Conservation (phyloP, 2,113 vertebrate species). For the Triplophysa siluroides region DNA sequence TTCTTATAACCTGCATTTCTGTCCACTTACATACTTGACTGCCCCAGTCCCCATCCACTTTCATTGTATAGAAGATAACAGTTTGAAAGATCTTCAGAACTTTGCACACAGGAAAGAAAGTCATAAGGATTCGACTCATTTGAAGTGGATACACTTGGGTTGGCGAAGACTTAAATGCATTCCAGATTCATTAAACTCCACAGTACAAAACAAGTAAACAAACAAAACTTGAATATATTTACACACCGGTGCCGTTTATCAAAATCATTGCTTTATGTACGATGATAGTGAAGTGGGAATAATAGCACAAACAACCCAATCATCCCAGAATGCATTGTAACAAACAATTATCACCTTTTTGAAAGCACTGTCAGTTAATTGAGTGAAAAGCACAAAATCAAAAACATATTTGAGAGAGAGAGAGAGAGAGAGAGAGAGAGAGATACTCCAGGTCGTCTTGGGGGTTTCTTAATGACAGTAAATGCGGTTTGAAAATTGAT, state of each 20-base stretch:
- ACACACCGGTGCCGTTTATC: slow-evolving; percentile 75
- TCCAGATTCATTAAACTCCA: slow-evolving; percentile 72
- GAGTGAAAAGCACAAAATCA: slow-evolving; percentile 75
- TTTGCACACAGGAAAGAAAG: too few relatives aligned
- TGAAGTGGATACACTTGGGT: slow-evolving; percentile 34
- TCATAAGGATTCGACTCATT: neutral
- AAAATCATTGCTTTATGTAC: slow-evolving; percentile 77
- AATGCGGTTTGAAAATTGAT: slow-evolving; percentile 81
- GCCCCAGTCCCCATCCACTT: too few relatives aligned
- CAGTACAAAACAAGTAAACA: slow-evolving; percentile 74
- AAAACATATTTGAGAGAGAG: slow-evolving; percentile 75
- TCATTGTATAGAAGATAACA: too few relatives aligned
- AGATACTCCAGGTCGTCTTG: slow-evolving; percentile 70
- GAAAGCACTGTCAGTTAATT: slow-evolving; percentile 83
- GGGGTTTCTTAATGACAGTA: slow-evolving; percentile 80
- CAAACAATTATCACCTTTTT: slow-evolving; percentile 82
- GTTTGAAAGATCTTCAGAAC: too few relatives aligned
- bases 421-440: slow-evolving; percentile 60
- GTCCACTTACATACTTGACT: too few relatives aligned
- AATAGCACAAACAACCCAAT: slow-evolving; percentile 76
- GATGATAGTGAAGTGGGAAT: slow-evolving; percentile 70
- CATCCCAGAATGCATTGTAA: slow-evolving; percentile 76
- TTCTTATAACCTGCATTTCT: too few relatives aligned
- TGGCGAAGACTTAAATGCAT: slow-evolving; percentile 52
- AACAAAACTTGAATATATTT: slow-evolving; percentile 79